A percentile compares a stretch with the other conserved stretches of the same genome.
phyloP scores from a whole-genome alignment of 2,888 invertebrate species.

The Ferrisia virgata region DNA sequence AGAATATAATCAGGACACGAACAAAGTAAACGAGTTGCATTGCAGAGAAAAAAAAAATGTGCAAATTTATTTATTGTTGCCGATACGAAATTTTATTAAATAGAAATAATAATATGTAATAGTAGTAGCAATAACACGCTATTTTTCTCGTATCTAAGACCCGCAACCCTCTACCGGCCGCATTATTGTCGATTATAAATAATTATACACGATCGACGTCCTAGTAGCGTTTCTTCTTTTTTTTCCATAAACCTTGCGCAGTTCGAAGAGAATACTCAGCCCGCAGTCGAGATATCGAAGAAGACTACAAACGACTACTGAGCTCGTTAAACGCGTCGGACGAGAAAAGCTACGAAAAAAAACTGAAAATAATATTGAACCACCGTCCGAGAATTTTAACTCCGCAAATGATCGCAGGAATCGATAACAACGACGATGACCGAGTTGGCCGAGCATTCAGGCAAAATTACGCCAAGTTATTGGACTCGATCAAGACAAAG shows the following conservation, averaged over 20 bases:
- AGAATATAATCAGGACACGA: neutral
- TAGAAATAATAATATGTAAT: neutral
- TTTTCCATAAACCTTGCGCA: constrained; percentile 1
- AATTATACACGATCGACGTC: neutral
- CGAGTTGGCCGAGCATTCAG: constrained; percentile 27
- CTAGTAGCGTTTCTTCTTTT: constrained; percentile 31
- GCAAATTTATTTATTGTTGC: neutral
- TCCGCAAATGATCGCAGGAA: constrained; percentile 62
- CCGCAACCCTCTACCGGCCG: neutral
- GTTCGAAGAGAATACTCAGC: neutral
- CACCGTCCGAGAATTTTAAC: constrained; percentile 63
- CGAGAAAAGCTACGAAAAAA: constrained; percentile 47
- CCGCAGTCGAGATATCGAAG: neutral
- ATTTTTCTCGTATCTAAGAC: neutral
- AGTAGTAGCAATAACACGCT: neutral
- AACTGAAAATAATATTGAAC: constrained; percentile 52
- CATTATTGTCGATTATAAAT: neutral
- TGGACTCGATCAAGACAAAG: neutral
- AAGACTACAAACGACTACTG: neutral
- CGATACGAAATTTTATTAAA: neutral
- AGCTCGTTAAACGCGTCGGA: neutral
- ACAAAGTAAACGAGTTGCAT: neutral
- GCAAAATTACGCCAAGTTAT: constrained; percentile 14
- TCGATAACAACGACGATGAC: constrained; percentile 55
- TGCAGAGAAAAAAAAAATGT: neutral